Conservation (phyloP, 2,797 vertebrate genomes). For the Chromis chromis region DNA sequence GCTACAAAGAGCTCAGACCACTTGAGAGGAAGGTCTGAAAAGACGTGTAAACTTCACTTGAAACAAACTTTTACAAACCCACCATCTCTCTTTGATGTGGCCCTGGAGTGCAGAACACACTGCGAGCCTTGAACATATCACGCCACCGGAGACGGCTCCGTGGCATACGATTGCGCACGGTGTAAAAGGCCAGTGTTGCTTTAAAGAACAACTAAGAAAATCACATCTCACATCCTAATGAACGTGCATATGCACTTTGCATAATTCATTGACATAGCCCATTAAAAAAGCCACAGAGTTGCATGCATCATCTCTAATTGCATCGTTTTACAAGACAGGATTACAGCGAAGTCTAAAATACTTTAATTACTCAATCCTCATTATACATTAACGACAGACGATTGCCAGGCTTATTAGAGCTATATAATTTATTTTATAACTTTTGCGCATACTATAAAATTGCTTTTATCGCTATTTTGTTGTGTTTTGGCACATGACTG, state of each 20-base stretch:
- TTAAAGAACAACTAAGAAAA: slow-evolving; percentile 50
- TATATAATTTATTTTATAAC: slow-evolving; percentile 69
- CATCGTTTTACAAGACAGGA: slow-evolving; percentile 75
- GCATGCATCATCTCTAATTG: slow-evolving; percentile 75
- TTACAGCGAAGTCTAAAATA: slow-evolving; percentile 71
- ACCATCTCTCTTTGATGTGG: slow-evolving; percentile 50
- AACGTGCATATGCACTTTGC: slow-evolving; percentile 54
- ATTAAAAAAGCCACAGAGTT: slow-evolving; percentile 66
- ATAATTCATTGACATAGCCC: slow-evolving; percentile 64
- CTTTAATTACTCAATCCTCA: slow-evolving; percentile 73
- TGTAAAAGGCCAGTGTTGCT: slow-evolving; percentile 14
- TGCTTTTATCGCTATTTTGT: slow-evolving; percentile 68
- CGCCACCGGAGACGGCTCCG: slow-evolving; percentile 3
- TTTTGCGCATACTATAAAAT: slow-evolving; percentile 65
- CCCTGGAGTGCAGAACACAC: slow-evolving; percentile 15
- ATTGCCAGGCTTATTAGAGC: slow-evolving; percentile 70
- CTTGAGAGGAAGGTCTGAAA: slow-evolving; percentile 40
- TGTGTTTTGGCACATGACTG: slow-evolving; percentile 54
- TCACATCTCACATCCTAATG: slow-evolving; percentile 51
- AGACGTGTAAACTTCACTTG: slow-evolving; percentile 39
- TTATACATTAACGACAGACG: slow-evolving; percentile 70
- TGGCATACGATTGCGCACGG: neutral
- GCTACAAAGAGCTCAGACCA: slow-evolving; percentile 59
- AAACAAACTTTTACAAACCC: slow-evolving; percentile 40
- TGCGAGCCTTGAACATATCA: slow-evolving; percentile 8